Evolutionary conservation across 1,140 invertebrate species (phyloP), one percentile per base, ranked within the genome.

Genomic region (Hyles euphorbiae): DNA sequence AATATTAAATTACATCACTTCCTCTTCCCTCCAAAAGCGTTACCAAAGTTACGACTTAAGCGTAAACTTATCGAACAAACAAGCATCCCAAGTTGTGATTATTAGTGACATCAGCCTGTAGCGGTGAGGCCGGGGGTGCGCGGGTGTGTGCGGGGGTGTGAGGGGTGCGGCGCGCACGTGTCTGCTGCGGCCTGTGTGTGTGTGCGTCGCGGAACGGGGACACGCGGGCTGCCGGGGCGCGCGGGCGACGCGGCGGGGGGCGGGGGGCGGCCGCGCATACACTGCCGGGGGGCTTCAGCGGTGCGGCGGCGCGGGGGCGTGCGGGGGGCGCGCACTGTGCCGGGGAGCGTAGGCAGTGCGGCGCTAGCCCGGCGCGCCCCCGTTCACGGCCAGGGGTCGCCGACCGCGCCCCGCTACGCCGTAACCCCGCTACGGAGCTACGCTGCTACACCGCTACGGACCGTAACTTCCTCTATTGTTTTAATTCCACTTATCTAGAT

Each of bases 311-410:
- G 46, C 57, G 47, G 10, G 52, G 61, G 49, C 53, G 66, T 55
- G 58, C 44, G 66, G 61, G 60, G 46, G 60, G 51, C 9, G 52
- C 34, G 33, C 63, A 12, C 56, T 40, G 57, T 10, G 48, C 44
- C 36, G 49, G 46, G 47, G 36, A 46, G 32, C 46, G 36, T 44
- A 40, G 36, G 61, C 53, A 60, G 50, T 57, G 74, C 67, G 77
- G 73, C 70, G 69, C 69, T 67, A 70, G 77, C 67, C 72, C 71
- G 78, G 70, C 80, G 76, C 79, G 73, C 84, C 81, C 82, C 84
- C 83, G 84, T 85, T 84, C 82, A 87, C 77, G 84, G 84, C 84
- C 84, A 87, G 84, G 84, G 84, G 84, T 87, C 84, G 81, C 54
- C 80, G 83, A 85, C 84, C 82, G 81, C 74, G 68, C 79, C 80